These are phyloP conservation scores for Drosophila pachea DNA, from an alignment of 1,140 invertebrate genomes.

Conservation along the genomic window DNA sequence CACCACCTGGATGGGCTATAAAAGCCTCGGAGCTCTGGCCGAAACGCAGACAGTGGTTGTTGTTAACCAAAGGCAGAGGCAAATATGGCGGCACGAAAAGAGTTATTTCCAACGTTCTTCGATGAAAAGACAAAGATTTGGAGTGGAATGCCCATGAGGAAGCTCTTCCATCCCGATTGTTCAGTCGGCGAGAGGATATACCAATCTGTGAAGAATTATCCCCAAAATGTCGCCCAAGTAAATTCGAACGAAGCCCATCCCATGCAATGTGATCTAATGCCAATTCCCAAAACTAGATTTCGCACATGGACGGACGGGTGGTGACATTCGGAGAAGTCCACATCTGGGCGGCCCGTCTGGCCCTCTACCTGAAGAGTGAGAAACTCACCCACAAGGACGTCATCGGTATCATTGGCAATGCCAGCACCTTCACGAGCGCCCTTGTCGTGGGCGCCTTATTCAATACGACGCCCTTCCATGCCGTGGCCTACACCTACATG, in stretches of 20 bases:
- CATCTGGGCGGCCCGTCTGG: conserved; percentile 45
- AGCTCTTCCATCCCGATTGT: conserved; percentile 32
- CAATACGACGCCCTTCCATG: conserved; percentile 57
- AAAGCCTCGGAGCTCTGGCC: neutral
- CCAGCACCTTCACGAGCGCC: conserved; percentile 52
- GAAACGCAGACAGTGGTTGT: conserved; percentile 16
- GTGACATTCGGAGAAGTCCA: conserved; percentile 55
- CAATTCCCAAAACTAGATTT: conserved; percentile 33
- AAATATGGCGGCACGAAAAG: conserved; percentile 51
- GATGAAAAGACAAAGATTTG: conserved; percentile 58
- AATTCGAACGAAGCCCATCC: neutral
- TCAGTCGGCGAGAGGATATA: conserved; percentile 39
- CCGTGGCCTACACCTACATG: conserved; percentile 55
- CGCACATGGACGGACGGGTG: conserved; percentile 46
- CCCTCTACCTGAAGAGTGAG: conserved; percentile 53
- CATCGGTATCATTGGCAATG: conserved; percentile 57
- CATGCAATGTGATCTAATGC: conserved; percentile 6
- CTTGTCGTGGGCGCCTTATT: conserved; percentile 56
- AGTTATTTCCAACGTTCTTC: conserved; percentile 51
- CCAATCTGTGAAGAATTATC: conserved; percentile 35
- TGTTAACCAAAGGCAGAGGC: neutral
- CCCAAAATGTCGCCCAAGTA: conserved; percentile 59
- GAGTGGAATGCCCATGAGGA: conserved; percentile 36
- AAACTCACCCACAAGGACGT: conserved; percentile 54
- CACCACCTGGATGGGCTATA: conserved; percentile 10